Base-by-base conservation (phyloP, 2,113 vertebrate species). In the Chloropsis hardwickii region DNA sequence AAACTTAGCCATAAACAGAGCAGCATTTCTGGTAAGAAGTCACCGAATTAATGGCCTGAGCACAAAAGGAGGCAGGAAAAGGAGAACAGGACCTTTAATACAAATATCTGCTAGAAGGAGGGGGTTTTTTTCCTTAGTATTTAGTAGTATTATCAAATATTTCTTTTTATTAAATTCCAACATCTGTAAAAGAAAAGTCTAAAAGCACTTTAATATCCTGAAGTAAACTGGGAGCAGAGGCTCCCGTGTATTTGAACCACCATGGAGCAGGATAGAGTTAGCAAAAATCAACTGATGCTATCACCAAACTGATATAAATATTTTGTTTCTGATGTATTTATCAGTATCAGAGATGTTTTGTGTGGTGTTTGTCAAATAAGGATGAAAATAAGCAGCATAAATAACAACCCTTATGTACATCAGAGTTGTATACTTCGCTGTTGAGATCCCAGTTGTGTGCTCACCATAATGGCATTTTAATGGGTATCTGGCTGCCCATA, bases 171-270 rank as follows among this genome's bases (percentile, higher is more conserved):
- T 61, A n/a, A 70, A 80, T 51, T 33, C 17, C 21, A 76, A 5
- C 25, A 65, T 33, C 47, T 31, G 4, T n/a, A 11, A 31, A 66
- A 57, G 14, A 74, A n/a, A 57, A 56, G 33, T 45, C 33, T 53
- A 54, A 72, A 45, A 62, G 24, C 19, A 31, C 58, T 72, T 83
- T 48, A 31, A n/a, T 14, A 48, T 35, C 44, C 31, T 21, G 25
- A 35, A 35, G 39, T 14, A 77, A 84, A 64, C 20, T 12, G 25
- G 22, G 33, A 44, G 29, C 70, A 60, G 76, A 79, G 40, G 33
- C 7, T 48, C 35, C 21, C 0, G 0, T 2, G 8, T 8, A 47
- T 31, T 5, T 11, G 54, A 64, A 44, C 60, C 42, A 79, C 5
- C 4, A 19, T 2, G 18, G 44, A 53, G 39, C 22, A 48, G 44